Percentiles rank a stretch among this genome's conserved stretches.
Evolutionary conservation across 2,888 invertebrate genomes (phyloP).

Genomic region (Pimpla rufipes): DNA sequence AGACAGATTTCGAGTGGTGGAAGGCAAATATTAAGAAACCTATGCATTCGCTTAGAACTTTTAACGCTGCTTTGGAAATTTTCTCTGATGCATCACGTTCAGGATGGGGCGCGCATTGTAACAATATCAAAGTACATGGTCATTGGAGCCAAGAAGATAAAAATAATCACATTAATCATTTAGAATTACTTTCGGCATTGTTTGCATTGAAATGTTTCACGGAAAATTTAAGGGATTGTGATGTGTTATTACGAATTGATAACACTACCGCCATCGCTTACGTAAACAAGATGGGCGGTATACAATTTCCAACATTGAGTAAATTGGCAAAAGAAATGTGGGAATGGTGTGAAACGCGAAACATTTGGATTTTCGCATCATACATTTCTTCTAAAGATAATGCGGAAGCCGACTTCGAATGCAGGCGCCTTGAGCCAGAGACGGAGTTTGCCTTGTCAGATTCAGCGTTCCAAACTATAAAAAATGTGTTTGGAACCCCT

Average conservation of each 20-base stretch:
- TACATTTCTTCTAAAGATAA: constrained; percentile 64
- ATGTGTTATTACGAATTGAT: constrained; percentile 57
- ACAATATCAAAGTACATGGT: constrained; percentile 21
- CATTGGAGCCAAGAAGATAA: constrained; percentile 43
- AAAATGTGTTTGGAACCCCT: constrained; percentile 29
- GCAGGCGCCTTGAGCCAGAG: constrained; percentile 54
- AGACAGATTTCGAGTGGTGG: constrained; percentile 49
- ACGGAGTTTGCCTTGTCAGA: constrained; percentile 59
- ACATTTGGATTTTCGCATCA: constrained; percentile 62
- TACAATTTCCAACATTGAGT: constrained; percentile 28
- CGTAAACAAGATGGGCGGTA: constrained; percentile 66
- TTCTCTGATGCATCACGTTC: constrained; percentile 64
- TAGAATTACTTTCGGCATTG: constrained; percentile 49
- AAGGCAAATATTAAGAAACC: constrained; percentile 21
- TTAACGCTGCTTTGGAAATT: constrained; percentile 55
- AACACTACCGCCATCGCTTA: constrained; percentile 66
- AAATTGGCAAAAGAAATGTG: constrained; percentile 54
- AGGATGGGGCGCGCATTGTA: constrained; percentile 46
- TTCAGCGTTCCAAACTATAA: constrained; percentile 38
- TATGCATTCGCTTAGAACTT: constrained; percentile 36
- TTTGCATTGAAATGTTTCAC: constrained; percentile 60
- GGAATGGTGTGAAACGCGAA: constrained; percentile 63
- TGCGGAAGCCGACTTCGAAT: constrained; percentile 62
- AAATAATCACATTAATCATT: constrained; percentile 43
- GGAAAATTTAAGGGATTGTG: constrained; percentile 27